Evolutionary conservation across 2,797 vertebrate species (phyloP).

Genomic region (Danio albolineatus): DNA sequence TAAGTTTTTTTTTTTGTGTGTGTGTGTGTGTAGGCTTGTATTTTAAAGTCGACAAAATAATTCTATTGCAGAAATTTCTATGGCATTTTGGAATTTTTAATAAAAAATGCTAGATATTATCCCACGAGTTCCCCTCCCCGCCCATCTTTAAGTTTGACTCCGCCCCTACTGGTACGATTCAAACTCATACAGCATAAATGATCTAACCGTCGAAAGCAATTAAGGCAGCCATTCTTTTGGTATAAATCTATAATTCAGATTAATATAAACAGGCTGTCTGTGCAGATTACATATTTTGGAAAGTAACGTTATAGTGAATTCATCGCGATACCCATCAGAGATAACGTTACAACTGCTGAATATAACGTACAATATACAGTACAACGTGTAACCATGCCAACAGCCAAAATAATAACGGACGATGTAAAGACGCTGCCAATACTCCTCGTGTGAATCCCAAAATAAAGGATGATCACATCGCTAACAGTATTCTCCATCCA

Average conservation of each 20-base stretch:
- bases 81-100: too few species aligned
- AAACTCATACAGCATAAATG: background rate
- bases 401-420: background rate
- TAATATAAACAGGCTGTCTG: background rate
- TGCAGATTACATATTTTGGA: background rate
- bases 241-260: background rate
- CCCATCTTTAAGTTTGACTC: background rate
- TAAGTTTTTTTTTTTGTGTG: too few species aligned
- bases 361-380: too few species aligned
- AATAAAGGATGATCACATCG: background rate
- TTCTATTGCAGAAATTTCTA: too few species aligned
- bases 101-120: too few species aligned
- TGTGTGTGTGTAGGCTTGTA: too few species aligned
- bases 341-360: background rate
- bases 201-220: background rate
- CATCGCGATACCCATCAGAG: conserved; percentile 28
- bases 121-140: background rate
- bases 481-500: background rate
- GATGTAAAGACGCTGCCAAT: background rate
- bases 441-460: background rate
- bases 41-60: too few species aligned
- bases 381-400: conserved; percentile 6
- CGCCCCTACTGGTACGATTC: background rate
- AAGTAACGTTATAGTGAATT: background rate
- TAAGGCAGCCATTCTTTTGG: background rate